A percentile compares a stretch with the other conserved stretches of the same genome.
These are phyloP conservation scores for Dascillus cervinus DNA, from an alignment of 2,888 invertebrate genomes.

Conservation along the genomic window DNA sequence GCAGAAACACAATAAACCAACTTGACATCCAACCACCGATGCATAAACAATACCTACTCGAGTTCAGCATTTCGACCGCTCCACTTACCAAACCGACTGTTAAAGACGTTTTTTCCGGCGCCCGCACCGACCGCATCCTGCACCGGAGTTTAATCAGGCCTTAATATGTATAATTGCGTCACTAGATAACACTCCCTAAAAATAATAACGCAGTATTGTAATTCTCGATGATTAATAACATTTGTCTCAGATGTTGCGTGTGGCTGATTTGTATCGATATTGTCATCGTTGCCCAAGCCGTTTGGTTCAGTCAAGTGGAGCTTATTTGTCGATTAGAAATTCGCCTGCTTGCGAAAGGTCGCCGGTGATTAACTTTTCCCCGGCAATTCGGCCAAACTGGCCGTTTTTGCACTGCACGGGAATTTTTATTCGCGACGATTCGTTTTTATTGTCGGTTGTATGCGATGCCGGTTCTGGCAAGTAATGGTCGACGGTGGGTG, in stretches of 20 bases:
- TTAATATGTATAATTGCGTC: constrained; percentile 27
- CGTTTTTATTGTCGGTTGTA: too few species aligned
- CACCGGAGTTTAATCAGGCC: constrained; percentile 24
- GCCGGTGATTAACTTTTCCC: too few species aligned
- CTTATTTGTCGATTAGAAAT: too few species aligned
- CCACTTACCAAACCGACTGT: constrained; percentile 4
- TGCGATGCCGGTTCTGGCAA: too few species aligned
- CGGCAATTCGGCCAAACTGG: too few species aligned
- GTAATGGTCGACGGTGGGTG: too few species aligned
- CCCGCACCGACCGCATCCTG: constrained; percentile 13
- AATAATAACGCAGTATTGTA: constrained; percentile 15
- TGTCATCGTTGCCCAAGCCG: too few species aligned
- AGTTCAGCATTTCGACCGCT: constrained; percentile 11
- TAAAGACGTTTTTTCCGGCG: constrained; percentile 2
- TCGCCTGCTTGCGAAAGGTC: too few species aligned
- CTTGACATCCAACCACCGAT: constrained; percentile 23
- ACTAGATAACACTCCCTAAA: constrained; percentile 26
- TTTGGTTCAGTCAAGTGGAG: too few species aligned
- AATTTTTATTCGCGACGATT: too few species aligned
- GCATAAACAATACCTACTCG: constrained; percentile 24
- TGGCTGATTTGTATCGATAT: constrained; percentile 12
- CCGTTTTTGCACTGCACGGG: too few species aligned
- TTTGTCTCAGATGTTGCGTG: constrained; percentile 10
- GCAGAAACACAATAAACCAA: constrained; percentile 31
- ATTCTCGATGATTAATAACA: constrained; percentile 16